Conservation (phyloP, 2,797 vertebrate species). For the Semaprochilodus insignis region DNA sequence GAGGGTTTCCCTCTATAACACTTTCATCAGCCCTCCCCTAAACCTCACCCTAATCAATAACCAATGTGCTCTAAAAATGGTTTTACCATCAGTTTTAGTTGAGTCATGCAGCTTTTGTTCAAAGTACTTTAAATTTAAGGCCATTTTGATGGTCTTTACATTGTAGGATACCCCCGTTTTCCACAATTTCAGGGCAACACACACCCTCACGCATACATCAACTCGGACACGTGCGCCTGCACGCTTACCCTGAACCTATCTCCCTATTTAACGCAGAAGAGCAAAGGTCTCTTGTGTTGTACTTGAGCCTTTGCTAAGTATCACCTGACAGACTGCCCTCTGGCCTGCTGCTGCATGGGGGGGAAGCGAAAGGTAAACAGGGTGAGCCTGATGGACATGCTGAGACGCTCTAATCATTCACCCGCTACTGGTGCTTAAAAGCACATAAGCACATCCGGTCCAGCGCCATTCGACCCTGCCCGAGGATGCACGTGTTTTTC, state of each 20-base stretch:
- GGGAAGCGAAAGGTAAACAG: constrained; percentile 49
- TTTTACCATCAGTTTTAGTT: too few species aligned
- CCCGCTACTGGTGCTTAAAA: constrained; percentile 51
- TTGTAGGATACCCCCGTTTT: too few species aligned
- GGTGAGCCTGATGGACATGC: constrained; percentile 15
- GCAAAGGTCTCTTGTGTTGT: constrained; percentile 48
- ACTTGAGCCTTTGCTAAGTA: constrained; percentile 36
- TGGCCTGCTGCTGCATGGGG: constrained; percentile 35
- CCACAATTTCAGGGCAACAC: too few species aligned
- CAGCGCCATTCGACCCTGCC: constrained; percentile 14
- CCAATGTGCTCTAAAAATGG: too few species aligned
- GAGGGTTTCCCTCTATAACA: too few species aligned
- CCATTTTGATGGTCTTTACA: not conserved
- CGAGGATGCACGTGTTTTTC: not conserved
- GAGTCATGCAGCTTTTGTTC: too few species aligned
- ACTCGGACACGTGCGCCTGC: not conserved
- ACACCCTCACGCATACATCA: not conserved
- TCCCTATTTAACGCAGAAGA: constrained; percentile 26
- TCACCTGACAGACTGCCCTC: constrained; percentile 55
- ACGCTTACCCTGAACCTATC: constrained; percentile 4
- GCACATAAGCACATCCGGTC: constrained; percentile 32
- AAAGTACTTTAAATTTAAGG: too few species aligned
- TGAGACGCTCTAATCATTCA: constrained; percentile 52
- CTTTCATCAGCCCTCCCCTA: too few species aligned
- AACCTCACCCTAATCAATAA: too few species aligned